These are phyloP conservation scores for Oxyscelio sp. DNA, from an alignment of 2,888 invertebrate genomes.

Conservation along the genomic window DNA sequence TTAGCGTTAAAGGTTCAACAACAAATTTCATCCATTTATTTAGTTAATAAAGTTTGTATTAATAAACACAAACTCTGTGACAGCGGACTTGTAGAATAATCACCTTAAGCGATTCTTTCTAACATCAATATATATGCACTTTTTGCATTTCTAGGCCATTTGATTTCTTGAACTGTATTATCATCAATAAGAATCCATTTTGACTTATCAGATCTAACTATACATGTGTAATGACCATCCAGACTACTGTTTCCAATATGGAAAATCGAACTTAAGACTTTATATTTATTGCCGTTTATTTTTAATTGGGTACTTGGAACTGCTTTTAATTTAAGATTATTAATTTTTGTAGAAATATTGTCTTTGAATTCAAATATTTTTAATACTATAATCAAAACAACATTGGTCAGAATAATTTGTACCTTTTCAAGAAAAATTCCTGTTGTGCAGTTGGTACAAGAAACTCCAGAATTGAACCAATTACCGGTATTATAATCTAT, in stretches of 20 bases:
- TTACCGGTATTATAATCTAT: slow-evolving; percentile 8
- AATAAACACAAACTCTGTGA: no score
- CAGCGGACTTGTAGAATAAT: no score
- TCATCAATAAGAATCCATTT: slow-evolving; percentile 22
- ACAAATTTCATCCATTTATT: no score
- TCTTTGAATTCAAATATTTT: slow-evolving; percentile 1
- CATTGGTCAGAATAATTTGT: not conserved
- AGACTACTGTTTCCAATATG: slow-evolving; percentile 4
- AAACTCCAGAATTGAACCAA: not conserved
- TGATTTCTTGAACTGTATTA: not conserved
- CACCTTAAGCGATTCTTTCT: no score
- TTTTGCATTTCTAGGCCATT: slow-evolving; percentile 10
- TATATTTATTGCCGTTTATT: slow-evolving; percentile 7
- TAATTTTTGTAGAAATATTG: slow-evolving; percentile 2
- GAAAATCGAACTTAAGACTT: slow-evolving; percentile 18
- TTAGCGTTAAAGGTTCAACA: no score
- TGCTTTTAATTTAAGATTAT: slow-evolving; percentile 1
- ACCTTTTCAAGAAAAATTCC: not conserved
- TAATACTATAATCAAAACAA: not conserved
- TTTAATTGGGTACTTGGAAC: not conserved
- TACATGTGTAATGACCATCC: slow-evolving; percentile 20
- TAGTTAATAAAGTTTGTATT: no score
- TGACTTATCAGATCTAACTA: not conserved
- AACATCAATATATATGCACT: slow-evolving; percentile 14
- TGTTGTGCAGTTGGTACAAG: not conserved